Conservation (phyloP, 2,888 invertebrate genomes). For the Hirudinaria manillensis region DNA sequence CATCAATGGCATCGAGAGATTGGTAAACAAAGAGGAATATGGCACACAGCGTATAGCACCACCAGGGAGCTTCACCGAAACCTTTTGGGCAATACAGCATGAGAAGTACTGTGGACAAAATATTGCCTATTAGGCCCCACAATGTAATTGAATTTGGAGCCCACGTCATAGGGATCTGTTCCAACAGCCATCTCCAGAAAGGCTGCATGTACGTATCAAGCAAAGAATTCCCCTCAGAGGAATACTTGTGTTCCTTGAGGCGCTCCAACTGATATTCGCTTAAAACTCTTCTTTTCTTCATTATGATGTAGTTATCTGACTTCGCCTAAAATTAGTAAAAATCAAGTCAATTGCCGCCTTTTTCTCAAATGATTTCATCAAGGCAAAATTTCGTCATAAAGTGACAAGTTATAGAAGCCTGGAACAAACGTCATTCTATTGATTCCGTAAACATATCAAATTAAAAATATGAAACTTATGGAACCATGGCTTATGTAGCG, state of each 20-base stretch:
- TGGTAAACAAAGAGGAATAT: constrained; percentile 92
- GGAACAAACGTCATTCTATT: too few species aligned
- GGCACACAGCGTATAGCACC: constrained; percentile 86
- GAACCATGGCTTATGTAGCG: too few species aligned
- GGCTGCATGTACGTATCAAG: constrained; percentile 83
- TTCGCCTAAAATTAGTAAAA: too few species aligned
- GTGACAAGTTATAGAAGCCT: too few species aligned
- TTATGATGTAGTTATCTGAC: not conserved
- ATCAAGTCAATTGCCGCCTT: too few species aligned
- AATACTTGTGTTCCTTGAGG: constrained; percentile 92
- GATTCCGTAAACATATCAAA: too few species aligned
- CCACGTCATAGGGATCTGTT: constrained; percentile 80
- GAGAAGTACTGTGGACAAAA: constrained; percentile 82
- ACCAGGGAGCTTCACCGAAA: constrained; percentile 66
- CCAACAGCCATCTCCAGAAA: constrained; percentile 90
- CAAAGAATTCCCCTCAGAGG: constrained; percentile 75
- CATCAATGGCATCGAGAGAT: constrained; percentile 95
- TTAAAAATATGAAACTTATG: too few species aligned
- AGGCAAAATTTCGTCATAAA: too few species aligned
- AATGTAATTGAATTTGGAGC: constrained; percentile 96
- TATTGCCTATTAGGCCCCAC: constrained; percentile 82
- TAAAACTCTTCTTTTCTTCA: constrained; percentile 18
- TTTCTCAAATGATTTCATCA: too few species aligned
- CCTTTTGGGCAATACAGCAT: constrained; percentile 86
- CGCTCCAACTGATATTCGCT: constrained; percentile 69